Evolutionary conservation across 2,888 invertebrate species (phyloP).

Genomic region (Nomada fabriciana): DNA sequence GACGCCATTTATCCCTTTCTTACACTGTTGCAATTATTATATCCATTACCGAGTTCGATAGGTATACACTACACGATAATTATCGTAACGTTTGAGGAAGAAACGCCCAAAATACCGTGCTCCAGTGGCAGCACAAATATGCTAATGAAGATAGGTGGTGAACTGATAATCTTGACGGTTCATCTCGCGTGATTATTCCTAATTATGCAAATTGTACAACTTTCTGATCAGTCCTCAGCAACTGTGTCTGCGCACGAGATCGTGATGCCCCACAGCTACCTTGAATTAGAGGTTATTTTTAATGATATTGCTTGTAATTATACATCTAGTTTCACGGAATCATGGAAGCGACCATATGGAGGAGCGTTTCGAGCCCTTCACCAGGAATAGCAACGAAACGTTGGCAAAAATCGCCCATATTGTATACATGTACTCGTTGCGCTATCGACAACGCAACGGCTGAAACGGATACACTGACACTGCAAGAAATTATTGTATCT

Average conservation of each 20-base stretch:
- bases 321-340: conserved; percentile 29
- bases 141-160: conserved; percentile 66
- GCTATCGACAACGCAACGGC: neutral
- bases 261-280: conserved; percentile 46
- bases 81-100: neutral
- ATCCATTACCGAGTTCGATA: no score
- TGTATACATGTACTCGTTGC: neutral
- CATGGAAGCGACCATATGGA: conserved; percentile 1
- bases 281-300: conserved; percentile 60
- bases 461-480: conserved; percentile 37
- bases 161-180: conserved; percentile 66
- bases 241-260: conserved; percentile 60
- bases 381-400: neutral
- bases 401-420: neutral
- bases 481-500: conserved; percentile 52
- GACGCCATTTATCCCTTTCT: no score
- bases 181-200: conserved; percentile 68
- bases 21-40: no score
- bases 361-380: neutral
- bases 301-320: conserved; percentile 66
- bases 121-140: conserved; percentile 50
- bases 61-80: neutral
- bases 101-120: conserved; percentile 7
- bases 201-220: conserved; percentile 68
- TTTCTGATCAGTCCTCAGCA: conserved; percentile 59